These are phyloP conservation scores for Netelia virgata DNA, from an alignment of 2,888 invertebrate species.

Conservation along the genomic window DNA sequence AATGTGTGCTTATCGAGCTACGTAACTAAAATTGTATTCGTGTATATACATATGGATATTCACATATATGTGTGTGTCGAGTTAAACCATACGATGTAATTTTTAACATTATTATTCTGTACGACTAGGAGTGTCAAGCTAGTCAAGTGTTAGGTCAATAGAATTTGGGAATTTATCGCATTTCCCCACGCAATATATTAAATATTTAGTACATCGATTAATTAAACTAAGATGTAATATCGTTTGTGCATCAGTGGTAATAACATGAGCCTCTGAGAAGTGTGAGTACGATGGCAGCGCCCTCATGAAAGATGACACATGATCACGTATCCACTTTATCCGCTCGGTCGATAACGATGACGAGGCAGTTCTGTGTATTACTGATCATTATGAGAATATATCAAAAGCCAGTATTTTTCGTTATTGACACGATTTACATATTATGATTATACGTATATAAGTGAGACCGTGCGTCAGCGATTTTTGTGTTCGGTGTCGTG, in stretches of 20 bases:
- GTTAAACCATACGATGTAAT: background rate
- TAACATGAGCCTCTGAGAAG: background rate
- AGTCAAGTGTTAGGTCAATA: slow-evolving; percentile 4
- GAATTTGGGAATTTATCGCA: slow-evolving; percentile 49
- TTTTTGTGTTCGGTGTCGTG: background rate
- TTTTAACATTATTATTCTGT: background rate
- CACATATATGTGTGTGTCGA: background rate
- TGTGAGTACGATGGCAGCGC: slow-evolving; percentile 22
- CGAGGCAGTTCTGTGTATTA: background rate
- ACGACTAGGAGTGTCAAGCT: slow-evolving; percentile 13
- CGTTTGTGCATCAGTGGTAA: background rate
- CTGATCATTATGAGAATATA: background rate
- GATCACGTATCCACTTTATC: background rate
- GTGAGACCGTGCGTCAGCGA: background rate
- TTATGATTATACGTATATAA: background rate
- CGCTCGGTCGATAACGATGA: slow-evolving; percentile 24
- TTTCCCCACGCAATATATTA: slow-evolving; percentile 33
- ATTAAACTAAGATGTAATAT: slow-evolving; percentile 39
- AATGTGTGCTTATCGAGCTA: background rate
- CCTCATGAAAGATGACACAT: background rate
- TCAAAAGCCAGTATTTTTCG: background rate
- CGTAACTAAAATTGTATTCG: background rate
- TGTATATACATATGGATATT: slow-evolving; percentile 6
- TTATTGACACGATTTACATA: background rate
- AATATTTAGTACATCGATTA: slow-evolving; percentile 58